Evolutionary conservation across 2,113 vertebrate species (phyloP), one percentile per base, ranked within the genome.

Genomic region (Eulacestoma nigropectus): DNA sequence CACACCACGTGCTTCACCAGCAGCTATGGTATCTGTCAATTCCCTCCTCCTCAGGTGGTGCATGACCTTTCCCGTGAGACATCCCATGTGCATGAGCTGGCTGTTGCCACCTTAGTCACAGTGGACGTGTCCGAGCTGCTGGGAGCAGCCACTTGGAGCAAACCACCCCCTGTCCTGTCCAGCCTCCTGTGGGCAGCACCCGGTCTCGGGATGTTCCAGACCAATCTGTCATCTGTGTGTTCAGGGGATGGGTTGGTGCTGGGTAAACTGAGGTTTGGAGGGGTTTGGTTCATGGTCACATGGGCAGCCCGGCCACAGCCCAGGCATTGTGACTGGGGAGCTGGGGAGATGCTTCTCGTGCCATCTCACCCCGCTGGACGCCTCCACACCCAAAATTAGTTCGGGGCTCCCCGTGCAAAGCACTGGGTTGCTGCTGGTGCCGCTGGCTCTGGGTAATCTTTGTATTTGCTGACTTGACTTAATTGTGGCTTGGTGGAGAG

Each of bases 231-330:
- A 60, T 35, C 84, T 3, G 2, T 5, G 5, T 62, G 16, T 59
- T 76, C 49, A 69, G 70, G 67, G 59, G 18, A 46, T 37, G 68
- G 47, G 60, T 30, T 68, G 30, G 29, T 44, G 29, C 77, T 91
- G 78, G 84, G 70, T 90, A 94, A 93, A 96, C 87, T 68, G 93
- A 91, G 91, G 67, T 55, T 93, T 80, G 59, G 78, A 85, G 87
- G 53, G 46, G 26, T 83, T 83, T 94, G 87, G 81, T n/a, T 84
- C 5, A 2, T 76, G 63, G 74, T 78, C 62, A 44, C 42, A 2
- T 33, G 26, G 70, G 35, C 41, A 75, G 25, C 32, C 30, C 55
- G 82, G 75, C 62, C 1, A 1, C 39, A 68, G 57, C 77, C 70
- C 70, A 64, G 52, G 39, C 1, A 1, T 20, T 1, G 6, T 49